A percentile compares a stretch with the other conserved stretches of the same genome.
phyloP scores from a whole-genome alignment of 1,140 invertebrate genomes.

The Lepidurus apus region DNA sequence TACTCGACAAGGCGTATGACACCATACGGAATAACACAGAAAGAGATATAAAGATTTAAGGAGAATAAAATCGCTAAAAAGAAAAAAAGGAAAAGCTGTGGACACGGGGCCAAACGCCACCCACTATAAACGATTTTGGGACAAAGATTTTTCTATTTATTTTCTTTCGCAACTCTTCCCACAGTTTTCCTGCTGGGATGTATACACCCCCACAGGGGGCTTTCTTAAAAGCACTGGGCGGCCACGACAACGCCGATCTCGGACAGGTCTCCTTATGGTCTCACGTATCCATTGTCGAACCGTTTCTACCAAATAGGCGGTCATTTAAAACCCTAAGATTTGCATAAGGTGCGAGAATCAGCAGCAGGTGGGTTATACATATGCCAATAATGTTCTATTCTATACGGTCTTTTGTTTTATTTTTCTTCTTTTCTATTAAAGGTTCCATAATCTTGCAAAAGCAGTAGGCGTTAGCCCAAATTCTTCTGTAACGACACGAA shows the following conservation, averaged over 20 bases:
- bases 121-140: background rate
- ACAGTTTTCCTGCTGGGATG: background rate
- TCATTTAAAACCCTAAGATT: background rate
- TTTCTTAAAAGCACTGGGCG: conserved; percentile 13
- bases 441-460: too few relatives aligned
- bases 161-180: background rate
- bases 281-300: conserved; percentile 6
- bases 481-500: too few relatives aligned
- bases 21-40: too few relatives aligned
- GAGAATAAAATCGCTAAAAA: background rate
- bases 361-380: background rate
- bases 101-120: background rate
- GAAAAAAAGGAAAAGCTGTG: background rate
- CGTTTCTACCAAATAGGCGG: background rate
- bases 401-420: background rate
- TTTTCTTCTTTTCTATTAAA: too few relatives aligned
- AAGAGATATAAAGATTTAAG: background rate
- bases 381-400: background rate
- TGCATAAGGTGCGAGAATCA: conserved; percentile 11
- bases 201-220: background rate
- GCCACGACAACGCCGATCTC: background rate
- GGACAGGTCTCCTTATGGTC: background rate
- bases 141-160: background rate
- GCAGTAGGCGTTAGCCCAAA: too few relatives aligned
- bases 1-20: too few relatives aligned